Evolutionary conservation across 2,113 vertebrate genomes (phyloP), one percentile per base, ranked within the genome.

Genomic region (Lontra canadensis): DNA sequence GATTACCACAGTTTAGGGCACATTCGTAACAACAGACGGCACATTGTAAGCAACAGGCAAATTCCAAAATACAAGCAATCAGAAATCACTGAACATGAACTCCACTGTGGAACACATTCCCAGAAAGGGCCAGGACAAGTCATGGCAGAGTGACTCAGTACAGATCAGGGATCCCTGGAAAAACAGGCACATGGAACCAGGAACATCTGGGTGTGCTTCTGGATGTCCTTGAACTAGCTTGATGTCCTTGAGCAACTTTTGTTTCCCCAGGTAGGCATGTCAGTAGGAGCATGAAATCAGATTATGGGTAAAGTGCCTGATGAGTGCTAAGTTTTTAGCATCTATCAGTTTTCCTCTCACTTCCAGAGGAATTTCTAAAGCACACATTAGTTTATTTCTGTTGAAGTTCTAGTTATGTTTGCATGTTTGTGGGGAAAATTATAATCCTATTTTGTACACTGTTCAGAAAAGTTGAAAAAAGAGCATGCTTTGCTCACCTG

Each of bases 401-500:
- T 15, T 52, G 36, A 94, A 52, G 61, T 88, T 96, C 42, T 55
- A 81, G 10, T 69, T 80, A 36, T 63, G 20, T 86, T 79, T 81
- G 42, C 4, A 9, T 80, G n/a, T 80, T 76, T 69, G 15, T 23
- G 36, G 36, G 65, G 63, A 63, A 69, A 78, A 65, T 55, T 59
- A 74, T 49, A 87, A 83, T 69, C 34, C 52, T 61, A 3, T 65
- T 31, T 44, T n/a, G n/a, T 31, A 73, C 4, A 39, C 31, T 85
- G 20, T 88, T 96, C 47, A 86, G 79, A 73, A 82, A 96, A 26
- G 42, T 11, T 82, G 65, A 42, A 69, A 96, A 96, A 84, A 87
- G 55, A 74, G 4, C 73, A 47, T 25, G 26, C 52, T 21, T 94
- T 31, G n/a, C 39, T 89, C 3, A 81, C 52, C 34, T 39, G 29